Conservation (phyloP, 2,113 vertebrate genomes). For the Actinemys pallida region DNA sequence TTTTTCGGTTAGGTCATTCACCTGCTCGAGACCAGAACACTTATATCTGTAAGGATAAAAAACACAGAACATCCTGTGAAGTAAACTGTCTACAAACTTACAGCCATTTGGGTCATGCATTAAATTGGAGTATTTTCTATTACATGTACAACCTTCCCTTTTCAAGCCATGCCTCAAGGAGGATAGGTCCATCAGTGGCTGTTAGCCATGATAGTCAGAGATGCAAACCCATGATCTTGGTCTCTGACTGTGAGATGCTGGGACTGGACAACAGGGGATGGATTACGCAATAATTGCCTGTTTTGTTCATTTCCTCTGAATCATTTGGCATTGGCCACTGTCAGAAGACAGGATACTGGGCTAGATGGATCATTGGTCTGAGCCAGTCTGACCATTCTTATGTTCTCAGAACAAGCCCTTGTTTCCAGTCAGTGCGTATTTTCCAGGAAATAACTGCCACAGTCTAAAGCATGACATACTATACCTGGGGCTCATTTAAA, state of each 20-base stretch:
- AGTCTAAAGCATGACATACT: neutral
- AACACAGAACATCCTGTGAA: constrained; percentile 18
- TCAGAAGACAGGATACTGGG: neutral
- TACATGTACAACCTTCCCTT: neutral
- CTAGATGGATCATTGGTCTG: neutral
- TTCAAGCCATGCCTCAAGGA: constrained; percentile 21
- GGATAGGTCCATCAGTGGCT: neutral
- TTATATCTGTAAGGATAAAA: constrained; percentile 9
- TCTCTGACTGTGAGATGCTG: neutral
- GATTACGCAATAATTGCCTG: neutral
- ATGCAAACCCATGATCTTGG: neutral
- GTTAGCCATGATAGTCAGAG: neutral
- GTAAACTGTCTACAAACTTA: neutral
- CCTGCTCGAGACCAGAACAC: constrained; percentile 50
- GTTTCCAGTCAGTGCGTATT: neutral
- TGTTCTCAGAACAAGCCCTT: neutral
- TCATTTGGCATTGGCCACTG: neutral
- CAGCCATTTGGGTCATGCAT: constrained; percentile 19
- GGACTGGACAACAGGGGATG: neutral
- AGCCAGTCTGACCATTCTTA: neutral
- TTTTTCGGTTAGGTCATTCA: neutral
- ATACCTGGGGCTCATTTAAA: neutral
- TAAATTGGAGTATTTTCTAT: constrained; percentile 32
- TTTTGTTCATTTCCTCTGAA: neutral
- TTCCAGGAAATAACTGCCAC: neutral